Evolutionary conservation across 2,888 invertebrate species (phyloP).

Genomic region (Beris chalybata): DNA sequence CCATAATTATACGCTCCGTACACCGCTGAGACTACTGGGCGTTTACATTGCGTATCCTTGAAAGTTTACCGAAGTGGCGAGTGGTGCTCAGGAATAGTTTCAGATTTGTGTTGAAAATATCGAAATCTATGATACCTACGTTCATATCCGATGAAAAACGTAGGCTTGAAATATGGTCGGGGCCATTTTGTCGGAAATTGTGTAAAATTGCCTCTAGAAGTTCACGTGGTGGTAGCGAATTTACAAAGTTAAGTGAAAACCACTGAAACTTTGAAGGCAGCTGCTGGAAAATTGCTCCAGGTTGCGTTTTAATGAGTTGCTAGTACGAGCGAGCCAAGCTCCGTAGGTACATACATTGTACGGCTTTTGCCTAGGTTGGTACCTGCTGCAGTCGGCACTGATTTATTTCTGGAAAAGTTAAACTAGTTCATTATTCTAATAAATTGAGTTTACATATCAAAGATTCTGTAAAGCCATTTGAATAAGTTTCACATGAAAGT

Average conservation of each 20-base stretch:
- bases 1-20: conserved; percentile 15
- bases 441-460: conserved; percentile 15
- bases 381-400: no score
- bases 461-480: conserved; percentile 17
- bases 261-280: conserved; percentile 26
- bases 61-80: conserved; percentile 5
- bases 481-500: conserved; percentile 25
- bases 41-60: conserved; percentile 29
- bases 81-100: no score
- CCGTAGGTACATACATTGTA: no score
- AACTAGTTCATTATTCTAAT: conserved; percentile 26
- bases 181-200: conserved; percentile 26
- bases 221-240: conserved; percentile 29
- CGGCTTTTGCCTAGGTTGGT: no score
- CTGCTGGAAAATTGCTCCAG: conserved; percentile 26
- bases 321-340: neutral
- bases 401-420: conserved; percentile 20
- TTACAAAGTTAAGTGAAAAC: conserved; percentile 30
- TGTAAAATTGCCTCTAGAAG: conserved; percentile 28
- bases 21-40: conserved; percentile 19
- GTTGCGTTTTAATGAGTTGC: conserved; percentile 26
- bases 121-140: neutral
- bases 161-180: conserved; percentile 16
- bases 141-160: neutral
- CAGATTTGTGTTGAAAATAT: neutral